Evolutionary conservation across 2,113 vertebrate genomes (phyloP).

Genomic region (Prunella himalayana): DNA sequence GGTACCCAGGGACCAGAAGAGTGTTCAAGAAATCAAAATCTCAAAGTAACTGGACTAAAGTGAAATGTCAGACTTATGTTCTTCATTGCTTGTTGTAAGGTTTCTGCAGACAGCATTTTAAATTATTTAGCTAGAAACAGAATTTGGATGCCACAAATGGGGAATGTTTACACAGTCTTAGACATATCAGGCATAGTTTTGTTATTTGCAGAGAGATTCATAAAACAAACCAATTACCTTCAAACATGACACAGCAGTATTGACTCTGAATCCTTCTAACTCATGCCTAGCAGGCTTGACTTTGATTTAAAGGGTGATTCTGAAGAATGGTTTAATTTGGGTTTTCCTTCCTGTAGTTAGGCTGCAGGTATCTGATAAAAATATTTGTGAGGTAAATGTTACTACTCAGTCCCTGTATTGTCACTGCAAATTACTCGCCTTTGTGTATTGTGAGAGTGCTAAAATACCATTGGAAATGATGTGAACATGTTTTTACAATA

Average conservation of each 20-base stretch:
- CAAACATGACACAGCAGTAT: background rate
- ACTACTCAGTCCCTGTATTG: background rate
- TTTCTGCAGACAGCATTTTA: background rate
- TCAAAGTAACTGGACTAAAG: background rate
- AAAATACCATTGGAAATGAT: background rate
- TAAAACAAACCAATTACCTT: background rate
- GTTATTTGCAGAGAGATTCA: background rate
- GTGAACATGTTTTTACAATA: background rate
- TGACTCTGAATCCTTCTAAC: background rate
- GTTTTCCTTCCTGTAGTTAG: background rate
- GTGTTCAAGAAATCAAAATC: background rate
- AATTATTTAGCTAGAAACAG: background rate
- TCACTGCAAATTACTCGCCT: background rate
- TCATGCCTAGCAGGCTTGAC: background rate
- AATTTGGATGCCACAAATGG: background rate
- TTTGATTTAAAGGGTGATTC: background rate
- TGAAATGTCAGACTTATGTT: background rate
- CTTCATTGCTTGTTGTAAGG: background rate
- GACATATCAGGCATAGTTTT: background rate
- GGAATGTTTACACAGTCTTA: background rate
- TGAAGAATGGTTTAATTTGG: background rate
- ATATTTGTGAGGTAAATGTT: background rate
- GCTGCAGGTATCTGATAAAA: background rate
- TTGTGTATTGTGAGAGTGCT: background rate
- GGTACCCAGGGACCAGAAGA: background rate